Conservation (phyloP, 2,888 invertebrate species). For the Polydrusus tereticollis region DNA sequence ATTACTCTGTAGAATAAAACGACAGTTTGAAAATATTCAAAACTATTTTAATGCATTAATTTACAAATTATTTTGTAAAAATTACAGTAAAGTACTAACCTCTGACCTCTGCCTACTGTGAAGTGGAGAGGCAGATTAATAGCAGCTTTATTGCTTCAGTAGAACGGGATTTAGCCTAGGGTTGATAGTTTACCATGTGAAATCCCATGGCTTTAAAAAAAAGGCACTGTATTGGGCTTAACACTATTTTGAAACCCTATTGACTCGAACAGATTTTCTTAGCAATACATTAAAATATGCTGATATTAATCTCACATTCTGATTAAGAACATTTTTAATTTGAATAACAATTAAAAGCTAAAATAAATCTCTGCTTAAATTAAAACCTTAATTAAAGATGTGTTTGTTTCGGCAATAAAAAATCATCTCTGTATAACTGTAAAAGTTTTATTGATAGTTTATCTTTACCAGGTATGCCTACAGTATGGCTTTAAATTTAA, state of each 20-base stretch:
- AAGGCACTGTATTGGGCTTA: background rate
- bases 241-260: background rate
- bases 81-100: too few species aligned
- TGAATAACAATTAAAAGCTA: slow-evolving; percentile 19
- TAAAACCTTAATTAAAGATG: slow-evolving; percentile 26
- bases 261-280: background rate
- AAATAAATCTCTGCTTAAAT: slow-evolving; percentile 9
- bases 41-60: too few species aligned
- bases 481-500: too few species aligned
- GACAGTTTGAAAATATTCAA: too few species aligned
- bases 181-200: too few species aligned
- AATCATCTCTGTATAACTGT: background rate
- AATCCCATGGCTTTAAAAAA: background rate
- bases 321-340: slow-evolving; percentile 25
- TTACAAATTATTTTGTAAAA: too few species aligned
- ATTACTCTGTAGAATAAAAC: too few species aligned
- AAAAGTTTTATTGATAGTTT: slow-evolving; percentile 1
- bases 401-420: slow-evolving; percentile 24
- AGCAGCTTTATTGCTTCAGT: too few species aligned
- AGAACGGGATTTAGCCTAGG: too few species aligned
- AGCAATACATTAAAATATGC: background rate
- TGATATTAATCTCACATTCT: slow-evolving; percentile 8
- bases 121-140: too few species aligned
- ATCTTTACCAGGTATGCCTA: too few species aligned
- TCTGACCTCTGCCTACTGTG: too few species aligned